Evolutionary conservation across 2,888 invertebrate genomes (phyloP).

Genomic region (Drosophila atripex): DNA sequence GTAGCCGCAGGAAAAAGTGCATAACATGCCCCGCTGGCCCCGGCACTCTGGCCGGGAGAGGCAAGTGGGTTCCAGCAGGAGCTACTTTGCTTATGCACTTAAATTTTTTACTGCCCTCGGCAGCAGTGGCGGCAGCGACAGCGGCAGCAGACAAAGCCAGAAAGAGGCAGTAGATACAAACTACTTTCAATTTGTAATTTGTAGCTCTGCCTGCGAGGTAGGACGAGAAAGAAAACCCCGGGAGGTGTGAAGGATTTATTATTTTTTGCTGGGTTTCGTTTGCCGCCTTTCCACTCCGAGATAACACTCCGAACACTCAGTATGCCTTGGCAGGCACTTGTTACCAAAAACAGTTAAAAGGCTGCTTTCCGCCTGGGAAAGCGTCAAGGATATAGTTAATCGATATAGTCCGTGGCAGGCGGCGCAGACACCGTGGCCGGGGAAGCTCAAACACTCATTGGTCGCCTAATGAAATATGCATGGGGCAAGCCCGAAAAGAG

Average conservation of each 20-base stretch:
- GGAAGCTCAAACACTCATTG: constrained; percentile 30
- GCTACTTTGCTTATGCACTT: constrained; percentile 77
- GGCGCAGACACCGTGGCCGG: constrained; percentile 10
- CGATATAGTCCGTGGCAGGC: constrained; percentile 26
- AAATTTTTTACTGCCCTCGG: constrained; percentile 63
- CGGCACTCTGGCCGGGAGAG: not conserved
- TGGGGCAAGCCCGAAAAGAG: constrained; percentile 34
- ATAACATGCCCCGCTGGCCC: constrained; percentile 52
- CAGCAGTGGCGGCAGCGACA: constrained; percentile 32
- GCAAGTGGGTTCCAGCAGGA: constrained; percentile 30
- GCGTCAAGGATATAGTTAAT: constrained; percentile 19
- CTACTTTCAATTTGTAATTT: constrained; percentile 80
- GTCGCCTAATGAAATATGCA: constrained; percentile 68
- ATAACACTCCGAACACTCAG: not conserved
- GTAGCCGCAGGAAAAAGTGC: constrained; percentile 77
- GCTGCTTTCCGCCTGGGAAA: not conserved
- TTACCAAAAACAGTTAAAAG: constrained; percentile 13
- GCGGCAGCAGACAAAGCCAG: constrained; percentile 1
- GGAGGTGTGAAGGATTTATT: constrained; percentile 57
- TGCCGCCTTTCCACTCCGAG: not conserved
- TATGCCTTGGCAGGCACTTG: constrained; percentile 19
- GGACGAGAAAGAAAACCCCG: constrained; percentile 12
- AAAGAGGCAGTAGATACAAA: constrained; percentile 64
- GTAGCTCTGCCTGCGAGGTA: constrained; percentile 52
- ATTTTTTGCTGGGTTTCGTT: constrained; percentile 15